Percentiles rank a stretch among this genome's conserved stretches.
phyloP scores from a whole-genome alignment of 2,113 vertebrate genomes.

The Actenoides lindsayi region DNA sequence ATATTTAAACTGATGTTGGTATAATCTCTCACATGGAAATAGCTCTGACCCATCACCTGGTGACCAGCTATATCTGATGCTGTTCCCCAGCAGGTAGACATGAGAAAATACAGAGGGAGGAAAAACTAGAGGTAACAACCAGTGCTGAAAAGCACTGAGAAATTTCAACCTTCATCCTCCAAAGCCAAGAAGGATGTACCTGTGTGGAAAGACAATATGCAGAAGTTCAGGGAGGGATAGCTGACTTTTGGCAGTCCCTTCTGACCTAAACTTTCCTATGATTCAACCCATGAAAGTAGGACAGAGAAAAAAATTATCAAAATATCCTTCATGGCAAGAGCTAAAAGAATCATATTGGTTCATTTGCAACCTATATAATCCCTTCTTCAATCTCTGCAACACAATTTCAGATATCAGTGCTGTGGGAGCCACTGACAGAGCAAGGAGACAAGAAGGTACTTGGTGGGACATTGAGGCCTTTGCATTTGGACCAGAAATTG shows the following conservation, averaged over 20 bases:
- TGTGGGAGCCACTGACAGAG: background rate
- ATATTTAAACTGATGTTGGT: background rate
- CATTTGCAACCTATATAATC: background rate
- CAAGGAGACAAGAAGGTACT: background rate
- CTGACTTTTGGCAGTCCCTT: background rate
- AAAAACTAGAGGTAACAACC: background rate
- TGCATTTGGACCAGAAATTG: background rate
- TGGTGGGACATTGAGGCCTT: background rate
- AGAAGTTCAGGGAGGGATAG: background rate
- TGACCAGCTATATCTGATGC: background rate
- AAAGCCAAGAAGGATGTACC: background rate
- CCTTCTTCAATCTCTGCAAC: background rate
- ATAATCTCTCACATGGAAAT: background rate
- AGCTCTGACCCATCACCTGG: background rate
- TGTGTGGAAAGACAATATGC: background rate
- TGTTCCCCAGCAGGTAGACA: background rate
- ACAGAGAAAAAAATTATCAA: background rate
- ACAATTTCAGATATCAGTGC: background rate
- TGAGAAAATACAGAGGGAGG: background rate
- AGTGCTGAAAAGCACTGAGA: background rate
- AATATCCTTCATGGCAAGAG: background rate
- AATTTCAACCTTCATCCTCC: background rate
- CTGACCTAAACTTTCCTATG: background rate
- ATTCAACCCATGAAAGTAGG: background rate
- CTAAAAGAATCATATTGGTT: background rate